phyloP scores from a whole-genome alignment of 2,797 vertebrate species.

The Pantherophis alleghaniensis region DNA sequence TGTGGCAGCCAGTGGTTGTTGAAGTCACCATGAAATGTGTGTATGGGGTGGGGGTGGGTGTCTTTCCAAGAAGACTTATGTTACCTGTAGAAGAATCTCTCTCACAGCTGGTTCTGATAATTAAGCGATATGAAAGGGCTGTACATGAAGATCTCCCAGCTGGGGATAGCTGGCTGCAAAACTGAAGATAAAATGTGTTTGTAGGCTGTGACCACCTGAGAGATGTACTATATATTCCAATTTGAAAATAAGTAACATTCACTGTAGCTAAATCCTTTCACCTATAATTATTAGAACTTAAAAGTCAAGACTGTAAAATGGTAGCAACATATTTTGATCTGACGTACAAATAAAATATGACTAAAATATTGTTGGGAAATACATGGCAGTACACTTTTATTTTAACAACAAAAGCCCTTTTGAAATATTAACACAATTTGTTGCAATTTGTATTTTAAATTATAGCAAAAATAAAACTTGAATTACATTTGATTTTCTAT shows the following conservation, averaged over 20 bases:
- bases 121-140: neutral
- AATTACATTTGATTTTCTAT: neutral
- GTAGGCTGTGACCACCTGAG: constrained; percentile 19
- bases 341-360: neutral
- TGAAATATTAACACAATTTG: neutral
- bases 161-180: constrained; percentile 22
- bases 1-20: neutral
- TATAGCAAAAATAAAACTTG: neutral
- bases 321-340: neutral
- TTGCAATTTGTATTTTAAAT: neutral
- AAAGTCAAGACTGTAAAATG: neutral
- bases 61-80: constrained; percentile 8
- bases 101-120: constrained; percentile 31
- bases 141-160: neutral
- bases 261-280: neutral
- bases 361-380: neutral
- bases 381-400: neutral
- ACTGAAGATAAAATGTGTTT: neutral
- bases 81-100: constrained; percentile 40
- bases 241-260: neutral
- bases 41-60: neutral
- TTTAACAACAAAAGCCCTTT: neutral
- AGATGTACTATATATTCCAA: neutral
- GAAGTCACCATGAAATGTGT: neutral
- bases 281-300: neutral